A percentile compares a stretch with the other conserved stretches of the same genome.
Evolutionary conservation across 2,797 vertebrate genomes (phyloP).

Genomic region (Hafferia zeledoni): DNA sequence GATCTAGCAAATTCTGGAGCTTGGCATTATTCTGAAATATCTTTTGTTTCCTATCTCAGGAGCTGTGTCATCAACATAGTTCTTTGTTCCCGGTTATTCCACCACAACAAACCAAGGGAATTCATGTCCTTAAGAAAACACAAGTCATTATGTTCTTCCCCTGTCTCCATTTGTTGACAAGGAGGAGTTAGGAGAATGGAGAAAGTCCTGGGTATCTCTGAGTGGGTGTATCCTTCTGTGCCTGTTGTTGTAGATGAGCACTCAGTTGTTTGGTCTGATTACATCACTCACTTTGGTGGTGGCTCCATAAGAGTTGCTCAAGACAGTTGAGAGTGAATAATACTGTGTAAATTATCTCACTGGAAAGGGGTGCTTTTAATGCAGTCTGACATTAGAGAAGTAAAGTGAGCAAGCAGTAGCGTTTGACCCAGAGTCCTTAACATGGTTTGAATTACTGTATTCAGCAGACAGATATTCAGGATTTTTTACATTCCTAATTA

Average conservation of each 20-base stretch:
- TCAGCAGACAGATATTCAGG: constrained; percentile 33
- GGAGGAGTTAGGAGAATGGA: background rate
- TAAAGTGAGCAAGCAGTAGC: constrained; percentile 12
- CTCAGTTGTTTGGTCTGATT: background rate
- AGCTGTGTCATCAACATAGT: background rate
- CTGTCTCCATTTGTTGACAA: background rate
- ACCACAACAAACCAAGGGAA: background rate
- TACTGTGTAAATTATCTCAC: constrained; percentile 29
- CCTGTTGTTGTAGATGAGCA: background rate
- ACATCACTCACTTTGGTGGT: background rate
- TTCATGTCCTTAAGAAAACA: background rate
- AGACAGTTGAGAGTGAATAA: constrained; percentile 10
- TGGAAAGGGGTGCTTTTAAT: background rate
- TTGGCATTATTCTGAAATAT: background rate
- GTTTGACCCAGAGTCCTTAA: background rate
- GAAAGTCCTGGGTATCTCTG: background rate
- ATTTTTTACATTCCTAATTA: constrained; percentile 29
- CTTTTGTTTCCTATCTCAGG: background rate
- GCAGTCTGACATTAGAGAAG: constrained; percentile 9
- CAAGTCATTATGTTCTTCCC: background rate
- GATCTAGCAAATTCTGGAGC: background rate
- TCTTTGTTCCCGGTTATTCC: background rate
- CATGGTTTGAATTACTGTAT: background rate
- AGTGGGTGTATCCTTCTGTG: background rate
- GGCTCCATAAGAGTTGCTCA: constrained; percentile 26